Base-by-base conservation (phyloP, 1,140 invertebrate genomes). In the Subanguina moxae region DNA sequence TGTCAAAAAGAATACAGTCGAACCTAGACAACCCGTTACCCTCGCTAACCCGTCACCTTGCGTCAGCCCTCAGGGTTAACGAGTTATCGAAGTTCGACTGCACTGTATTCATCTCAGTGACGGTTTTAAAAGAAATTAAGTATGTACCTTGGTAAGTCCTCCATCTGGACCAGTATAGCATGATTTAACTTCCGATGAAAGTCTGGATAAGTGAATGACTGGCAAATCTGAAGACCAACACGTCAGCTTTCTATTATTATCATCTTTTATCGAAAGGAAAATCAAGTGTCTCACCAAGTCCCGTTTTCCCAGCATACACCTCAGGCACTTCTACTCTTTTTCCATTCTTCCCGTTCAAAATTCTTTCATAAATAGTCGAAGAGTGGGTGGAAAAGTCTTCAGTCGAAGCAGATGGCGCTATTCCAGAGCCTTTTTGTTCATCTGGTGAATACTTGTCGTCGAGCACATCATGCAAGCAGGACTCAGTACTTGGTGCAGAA, bases 131-230 rank as follows among this genome's bases (percentile, higher is more conserved):
- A 19, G 19, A 9, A 70, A 25, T 23, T 32, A 15, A 43, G 38
- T 23, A 19, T 59, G 15, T 65, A 91, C 89, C 17, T 88, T 87
- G 0, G 89, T 89, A 13, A 90, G 85, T 7, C 89, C 90, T 61
- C 88, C 89, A 69, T 89, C 87, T 0, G 90, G 90, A 1, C 90
- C 90, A 7, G 90, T 90, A 73, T 86, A 87, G 42, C 89, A 88
- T 19, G 89, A 86, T 30, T 88, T 83, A 45, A 90, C 85, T 43
- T 82, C 82, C 13, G 84, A 17, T 23, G 65, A 48, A 8, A 83
- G 70, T 27, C 15, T 46, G 25, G 75, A 77, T n/a, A 82, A 28
- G 30, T 82, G 72, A 57, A 82, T 83, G n/a, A 71, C 63, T 11
- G 80, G 80, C n/a, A 83, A 45, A 45, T 81, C 79, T 38, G 11